Evolutionary conservation across 2,797 vertebrate genomes (phyloP), one percentile per base, ranked within the genome.

Genomic region (Percopsis omiscomaycus): DNA sequence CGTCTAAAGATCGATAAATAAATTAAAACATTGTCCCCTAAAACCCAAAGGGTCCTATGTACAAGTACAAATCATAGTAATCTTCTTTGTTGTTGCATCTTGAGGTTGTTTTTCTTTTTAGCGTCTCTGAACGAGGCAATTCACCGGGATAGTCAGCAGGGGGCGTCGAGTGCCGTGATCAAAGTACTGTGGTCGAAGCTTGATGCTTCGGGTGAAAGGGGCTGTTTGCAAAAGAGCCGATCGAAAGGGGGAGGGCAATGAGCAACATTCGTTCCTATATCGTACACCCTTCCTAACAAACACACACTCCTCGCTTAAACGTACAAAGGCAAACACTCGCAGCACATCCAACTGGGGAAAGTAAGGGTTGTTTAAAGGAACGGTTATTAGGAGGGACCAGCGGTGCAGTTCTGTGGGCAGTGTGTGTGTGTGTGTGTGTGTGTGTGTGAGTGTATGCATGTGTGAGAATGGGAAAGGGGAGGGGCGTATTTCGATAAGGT

Each of bases 21-120:
- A 92, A 92, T 89, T 89, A 92, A 90, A 89, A 87, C 69, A 78
- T 75, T 44, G 75, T 81, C 86, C 88, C 83, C 86, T 85, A 76
- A 79, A 88, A 74, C 84, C 77, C 69, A 63, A 59, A 77, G 70
- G 81, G 67, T 83, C 76, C 72, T 93, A 90, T 93, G 73, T 93
- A 92, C 93, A 92, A 84, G 77, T 89, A 88, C 78, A 87, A 89
- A 88, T 86, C 59, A 46, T 79, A 69, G 71, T 69, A 61, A 68
- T 78, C 77, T 71, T 86, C 79, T 69, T 72, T 59, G 58, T 74
- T 63, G 73, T 80, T 64, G 77, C 65, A 62, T 66, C 27, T 57
- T 59, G 78, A 77, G 64, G 62, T 63, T 22, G 22, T 22, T 71
- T 77, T 58, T 37, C 32, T 37, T 37, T 37, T 1, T 64, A 70